Evolutionary conservation across 2,113 vertebrate genomes (phyloP).

Genomic region (Aplodontia rufa): DNA sequence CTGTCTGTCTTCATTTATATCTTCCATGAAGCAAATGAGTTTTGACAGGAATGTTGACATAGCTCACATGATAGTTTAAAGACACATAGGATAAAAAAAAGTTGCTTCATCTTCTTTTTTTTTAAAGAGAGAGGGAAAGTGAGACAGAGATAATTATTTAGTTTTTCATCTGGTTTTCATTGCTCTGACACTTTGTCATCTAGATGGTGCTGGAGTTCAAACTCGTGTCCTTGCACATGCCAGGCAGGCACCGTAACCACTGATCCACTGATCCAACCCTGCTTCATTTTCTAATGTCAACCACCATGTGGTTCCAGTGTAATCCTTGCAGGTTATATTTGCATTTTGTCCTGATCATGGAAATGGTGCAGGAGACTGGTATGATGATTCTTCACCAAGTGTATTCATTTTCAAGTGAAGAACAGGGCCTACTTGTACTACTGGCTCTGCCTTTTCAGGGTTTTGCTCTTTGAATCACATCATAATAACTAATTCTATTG

Average conservation of each 20-base stretch:
- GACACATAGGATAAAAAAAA: constrained; percentile 49
- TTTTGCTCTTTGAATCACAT: constrained; percentile 34
- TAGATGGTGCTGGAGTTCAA: no score
- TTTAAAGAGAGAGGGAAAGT: no score
- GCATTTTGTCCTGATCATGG: constrained; percentile 54
- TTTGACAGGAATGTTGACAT: constrained; percentile 45
- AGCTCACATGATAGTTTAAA: background rate
- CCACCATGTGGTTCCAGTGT: constrained; percentile 42
- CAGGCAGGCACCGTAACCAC: no score
- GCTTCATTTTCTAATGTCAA: constrained; percentile 45
- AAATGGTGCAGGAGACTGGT: constrained; percentile 39
- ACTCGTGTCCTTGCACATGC: no score
- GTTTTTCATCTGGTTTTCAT: no score
- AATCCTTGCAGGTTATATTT: constrained; percentile 60
- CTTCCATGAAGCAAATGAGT: constrained; percentile 45
- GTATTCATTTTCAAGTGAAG: constrained; percentile 58
- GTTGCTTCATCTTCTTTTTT: constrained; percentile 46
- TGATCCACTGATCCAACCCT: no score
- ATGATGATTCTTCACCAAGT: background rate
- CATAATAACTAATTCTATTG: background rate
- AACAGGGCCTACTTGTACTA: background rate
- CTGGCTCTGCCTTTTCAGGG: background rate
- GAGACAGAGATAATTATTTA: no score
- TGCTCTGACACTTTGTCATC: no score
- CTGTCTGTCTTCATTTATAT: background rate